Evolutionary conservation across 2,797 vertebrate species (phyloP).

Genomic region (Pempheris klunzingeri): DNA sequence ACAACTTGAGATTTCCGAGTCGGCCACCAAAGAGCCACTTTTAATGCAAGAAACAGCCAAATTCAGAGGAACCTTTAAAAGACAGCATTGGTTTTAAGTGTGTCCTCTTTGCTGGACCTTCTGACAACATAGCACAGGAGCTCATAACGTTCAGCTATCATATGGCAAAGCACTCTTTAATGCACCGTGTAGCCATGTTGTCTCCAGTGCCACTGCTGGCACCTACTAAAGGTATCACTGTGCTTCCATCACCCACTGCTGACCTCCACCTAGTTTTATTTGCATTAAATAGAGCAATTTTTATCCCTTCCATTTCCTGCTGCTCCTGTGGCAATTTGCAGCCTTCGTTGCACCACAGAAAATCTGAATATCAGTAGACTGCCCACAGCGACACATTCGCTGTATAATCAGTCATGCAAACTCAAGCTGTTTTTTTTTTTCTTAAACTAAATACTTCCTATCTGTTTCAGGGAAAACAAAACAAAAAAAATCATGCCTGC

Average conservation of each 20-base stretch:
- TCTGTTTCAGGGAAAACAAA: conserved; percentile 3
- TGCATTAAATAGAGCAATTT: conserved; percentile 5
- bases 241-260: neutral
- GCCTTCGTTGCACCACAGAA: neutral
- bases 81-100: neutral
- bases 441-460: neutral
- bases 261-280: conserved; percentile 14
- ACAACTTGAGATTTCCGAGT: neutral
- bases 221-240: neutral
- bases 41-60: neutral
- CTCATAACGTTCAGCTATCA: neutral
- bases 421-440: neutral
- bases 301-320: neutral
- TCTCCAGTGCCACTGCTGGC: neutral
- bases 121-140: neutral
- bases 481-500: neutral
- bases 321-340: conserved; percentile 19
- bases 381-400: conserved; percentile 16
- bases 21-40: neutral
- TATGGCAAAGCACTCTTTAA: neutral
- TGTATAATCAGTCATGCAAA: conserved; percentile 19
- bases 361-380: conserved; percentile 23
- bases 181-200: neutral
- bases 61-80: neutral
- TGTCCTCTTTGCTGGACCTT: neutral